phyloP scores from a whole-genome alignment of 1,140 invertebrate species.

The Argopecten irradians region DNA sequence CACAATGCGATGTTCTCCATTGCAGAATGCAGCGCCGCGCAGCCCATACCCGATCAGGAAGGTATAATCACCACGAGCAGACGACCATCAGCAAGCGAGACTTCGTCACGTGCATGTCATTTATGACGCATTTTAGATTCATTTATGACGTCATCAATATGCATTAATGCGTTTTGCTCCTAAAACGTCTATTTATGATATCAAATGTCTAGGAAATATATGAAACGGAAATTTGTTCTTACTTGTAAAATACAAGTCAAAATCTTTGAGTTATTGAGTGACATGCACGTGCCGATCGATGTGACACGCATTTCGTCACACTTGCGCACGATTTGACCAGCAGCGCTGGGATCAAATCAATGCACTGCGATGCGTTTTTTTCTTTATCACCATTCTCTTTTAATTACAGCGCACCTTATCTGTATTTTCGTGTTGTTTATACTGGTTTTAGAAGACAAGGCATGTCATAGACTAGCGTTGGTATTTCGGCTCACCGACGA shows the following conservation, averaged over 20 bases:
- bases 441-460: neutral
- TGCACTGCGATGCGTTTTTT: constrained; percentile 15
- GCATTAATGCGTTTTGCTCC: neutral
- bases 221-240: neutral
- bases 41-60: neutral
- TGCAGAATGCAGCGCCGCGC: constrained; percentile 19
- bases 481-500: too few species aligned
- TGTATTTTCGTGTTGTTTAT: neutral
- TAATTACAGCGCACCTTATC: neutral
- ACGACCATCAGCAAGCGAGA: neutral
- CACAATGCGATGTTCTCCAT: constrained; percentile 14
- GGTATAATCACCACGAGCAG: neutral
- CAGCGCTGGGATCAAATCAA: neutral
- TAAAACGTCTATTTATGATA: neutral
- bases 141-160: neutral
- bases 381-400: neutral
- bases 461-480: neutral
- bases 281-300: neutral
- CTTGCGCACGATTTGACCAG: neutral
- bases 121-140: neutral
- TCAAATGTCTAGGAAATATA: neutral
- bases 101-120: constrained; percentile 20
- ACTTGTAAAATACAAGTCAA: neutral
- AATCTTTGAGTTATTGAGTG: neutral
- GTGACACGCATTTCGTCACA: constrained; percentile 1